Conservation (phyloP, 37 sponge, comb jelly and placozoan genomes). For the Geodia barretti region DNA sequence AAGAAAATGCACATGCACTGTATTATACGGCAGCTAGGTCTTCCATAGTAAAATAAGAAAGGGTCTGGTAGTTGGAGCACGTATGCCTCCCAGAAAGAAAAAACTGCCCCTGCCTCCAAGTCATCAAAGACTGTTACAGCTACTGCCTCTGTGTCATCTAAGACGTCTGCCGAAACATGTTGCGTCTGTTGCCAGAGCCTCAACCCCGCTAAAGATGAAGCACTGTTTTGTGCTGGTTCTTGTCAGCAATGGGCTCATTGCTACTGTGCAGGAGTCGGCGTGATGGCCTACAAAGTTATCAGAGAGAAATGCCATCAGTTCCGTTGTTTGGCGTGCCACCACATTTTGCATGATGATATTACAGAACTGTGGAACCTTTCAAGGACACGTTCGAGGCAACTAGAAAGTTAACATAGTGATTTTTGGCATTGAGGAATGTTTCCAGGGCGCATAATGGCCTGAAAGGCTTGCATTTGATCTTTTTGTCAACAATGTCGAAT, state of each 20-base stretch:
- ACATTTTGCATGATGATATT: not conserved
- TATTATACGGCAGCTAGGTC: too few relatives aligned
- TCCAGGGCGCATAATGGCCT: not conserved
- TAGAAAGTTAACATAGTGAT: not conserved
- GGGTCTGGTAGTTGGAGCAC: too few relatives aligned
- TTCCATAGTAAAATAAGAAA: too few relatives aligned
- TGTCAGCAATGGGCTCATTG: conserved; percentile 1
- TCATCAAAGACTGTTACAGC: too few relatives aligned
- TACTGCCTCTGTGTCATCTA: too few relatives aligned
- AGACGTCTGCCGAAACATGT: too few relatives aligned
- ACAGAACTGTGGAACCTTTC: not conserved
- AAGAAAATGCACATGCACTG: too few relatives aligned
- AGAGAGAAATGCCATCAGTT: not conserved
- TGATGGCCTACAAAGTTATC: not conserved
- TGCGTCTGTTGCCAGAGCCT: conserved; percentile 1
- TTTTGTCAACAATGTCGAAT: too few relatives aligned
- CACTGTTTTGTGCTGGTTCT: not conserved
- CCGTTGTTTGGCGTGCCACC: not conserved
- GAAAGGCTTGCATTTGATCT: not conserved
- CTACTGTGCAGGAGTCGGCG: not conserved
- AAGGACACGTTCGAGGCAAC: too few relatives aligned
- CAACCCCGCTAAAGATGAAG: not conserved
- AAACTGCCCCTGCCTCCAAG: too few relatives aligned
- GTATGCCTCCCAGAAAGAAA: too few relatives aligned
- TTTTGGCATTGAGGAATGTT: not conserved